These are phyloP conservation scores for Hylia prasina DNA, from an alignment of 2,113 vertebrate genomes.

Conservation along the genomic window DNA sequence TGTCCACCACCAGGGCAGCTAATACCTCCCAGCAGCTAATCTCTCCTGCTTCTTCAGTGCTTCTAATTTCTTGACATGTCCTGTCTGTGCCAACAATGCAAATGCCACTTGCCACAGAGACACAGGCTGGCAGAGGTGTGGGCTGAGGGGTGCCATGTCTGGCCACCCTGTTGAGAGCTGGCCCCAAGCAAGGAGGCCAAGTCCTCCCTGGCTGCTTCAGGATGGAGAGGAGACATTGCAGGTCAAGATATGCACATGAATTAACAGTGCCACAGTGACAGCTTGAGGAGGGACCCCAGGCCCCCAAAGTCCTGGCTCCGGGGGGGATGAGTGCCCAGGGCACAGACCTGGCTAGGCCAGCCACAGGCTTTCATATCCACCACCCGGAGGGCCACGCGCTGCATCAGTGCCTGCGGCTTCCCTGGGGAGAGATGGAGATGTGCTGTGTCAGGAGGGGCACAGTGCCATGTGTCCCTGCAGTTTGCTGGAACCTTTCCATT, in stretches of 20 bases:
- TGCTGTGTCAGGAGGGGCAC: slow-evolving; percentile 25
- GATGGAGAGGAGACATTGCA: fast-evolving
- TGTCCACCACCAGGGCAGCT: neutral
- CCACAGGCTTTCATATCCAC: neutral
- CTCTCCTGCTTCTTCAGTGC: neutral
- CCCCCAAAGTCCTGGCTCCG: fast-evolving
- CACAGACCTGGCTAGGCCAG: neutral
- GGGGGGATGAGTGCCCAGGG: fast-evolving
- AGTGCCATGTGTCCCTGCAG: neutral
- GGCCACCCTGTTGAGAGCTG: neutral
- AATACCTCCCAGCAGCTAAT: neutral
- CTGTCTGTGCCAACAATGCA: neutral
- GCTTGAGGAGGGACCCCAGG: neutral
- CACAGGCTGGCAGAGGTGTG: neutral
- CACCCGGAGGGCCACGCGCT: fast-evolving
- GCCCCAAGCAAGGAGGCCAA: neutral
- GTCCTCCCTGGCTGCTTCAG: neutral
- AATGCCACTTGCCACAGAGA: neutral
- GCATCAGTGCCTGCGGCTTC: neutral
- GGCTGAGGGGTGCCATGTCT: neutral
- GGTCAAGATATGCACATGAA: fast-evolving
- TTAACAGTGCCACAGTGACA: fast-evolving
- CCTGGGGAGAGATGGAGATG: neutral
- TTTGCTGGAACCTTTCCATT: slow-evolving; percentile 27
- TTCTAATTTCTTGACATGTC: neutral